Percentiles rank a stretch among this genome's conserved stretches.
These are phyloP conservation scores for Marasmarcha lunaedactyla DNA, from an alignment of 2,888 invertebrate species.

Conservation along the genomic window DNA sequence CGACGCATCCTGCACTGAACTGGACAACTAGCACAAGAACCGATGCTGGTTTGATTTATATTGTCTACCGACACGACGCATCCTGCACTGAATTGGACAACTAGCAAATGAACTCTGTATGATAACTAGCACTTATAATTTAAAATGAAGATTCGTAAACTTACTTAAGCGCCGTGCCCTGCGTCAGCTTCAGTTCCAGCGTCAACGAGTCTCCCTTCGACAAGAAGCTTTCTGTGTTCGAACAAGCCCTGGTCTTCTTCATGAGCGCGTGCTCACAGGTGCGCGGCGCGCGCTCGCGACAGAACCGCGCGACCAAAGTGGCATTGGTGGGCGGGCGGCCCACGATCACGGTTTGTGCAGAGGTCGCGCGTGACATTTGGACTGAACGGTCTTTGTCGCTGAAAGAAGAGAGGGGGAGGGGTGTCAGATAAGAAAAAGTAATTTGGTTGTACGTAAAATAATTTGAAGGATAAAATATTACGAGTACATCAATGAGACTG, in stretches of 20 bases:
- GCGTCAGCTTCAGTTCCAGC: constrained; percentile 81
- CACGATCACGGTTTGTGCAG: constrained; percentile 57
- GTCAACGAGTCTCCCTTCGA: constrained; percentile 86
- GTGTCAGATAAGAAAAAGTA: constrained; percentile 1
- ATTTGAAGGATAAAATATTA: constrained; percentile 1
- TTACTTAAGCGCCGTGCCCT: constrained; percentile 88
- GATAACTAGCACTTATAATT: too few species aligned
- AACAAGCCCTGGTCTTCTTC: constrained; percentile 77
- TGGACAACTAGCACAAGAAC: too few species aligned
- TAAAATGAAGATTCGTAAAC: too few species aligned
- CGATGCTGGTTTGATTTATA: too few species aligned
- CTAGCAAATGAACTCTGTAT: too few species aligned
- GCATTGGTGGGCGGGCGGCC: constrained; percentile 77
- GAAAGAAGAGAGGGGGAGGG: constrained; percentile 15
- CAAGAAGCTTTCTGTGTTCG: constrained; percentile 84
- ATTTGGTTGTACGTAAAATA: constrained; percentile 1
- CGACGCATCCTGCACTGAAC: too few species aligned
- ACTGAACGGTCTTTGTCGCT: constrained; percentile 62
- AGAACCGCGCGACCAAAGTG: constrained; percentile 83
- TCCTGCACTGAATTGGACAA: too few species aligned
- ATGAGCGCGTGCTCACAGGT: constrained; percentile 87
- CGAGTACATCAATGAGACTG: too few species aligned
- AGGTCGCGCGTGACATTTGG: constrained; percentile 60
- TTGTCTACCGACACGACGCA: too few species aligned
- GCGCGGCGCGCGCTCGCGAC: constrained; percentile 83